Evolutionary conservation across 2,888 invertebrate species (phyloP).

Genomic region (Volucella zonaria): DNA sequence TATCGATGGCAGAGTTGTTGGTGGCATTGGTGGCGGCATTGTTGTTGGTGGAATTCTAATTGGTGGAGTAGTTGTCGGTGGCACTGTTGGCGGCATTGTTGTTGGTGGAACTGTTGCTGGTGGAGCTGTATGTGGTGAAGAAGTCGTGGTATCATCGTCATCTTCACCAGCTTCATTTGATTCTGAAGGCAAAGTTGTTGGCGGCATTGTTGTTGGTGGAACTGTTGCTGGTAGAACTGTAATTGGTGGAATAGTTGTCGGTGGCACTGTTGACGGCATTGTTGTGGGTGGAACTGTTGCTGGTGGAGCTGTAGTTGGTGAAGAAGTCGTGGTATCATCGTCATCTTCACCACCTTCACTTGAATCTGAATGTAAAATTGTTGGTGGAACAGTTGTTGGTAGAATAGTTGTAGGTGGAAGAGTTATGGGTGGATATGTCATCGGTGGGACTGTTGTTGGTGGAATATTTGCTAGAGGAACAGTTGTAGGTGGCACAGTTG

Average conservation of each 20-base stretch:
- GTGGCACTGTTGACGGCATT: neutral
- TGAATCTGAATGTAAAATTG: slow-evolving; percentile 1
- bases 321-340: neutral
- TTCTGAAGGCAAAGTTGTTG: neutral
- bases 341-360: too few species aligned
- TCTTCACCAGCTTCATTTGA: neutral
- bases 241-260: neutral
- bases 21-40: slow-evolving; percentile 12
- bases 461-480: neutral
- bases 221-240: neutral
- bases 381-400: neutral
- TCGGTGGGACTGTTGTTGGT: neutral
- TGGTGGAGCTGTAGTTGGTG: neutral
- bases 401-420: slow-evolving; percentile 7
- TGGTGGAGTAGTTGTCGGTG: neutral
- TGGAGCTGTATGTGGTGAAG: neutral
- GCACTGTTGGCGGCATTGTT: neutral
- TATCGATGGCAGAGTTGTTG: neutral
- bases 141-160: neutral
- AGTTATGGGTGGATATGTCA: neutral
- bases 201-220: neutral
- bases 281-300: neutral
- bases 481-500: slow-evolving; percentile 19
- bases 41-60: neutral
- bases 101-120: neutral